These are phyloP conservation scores for Aspidiotus rigidus DNA, from an alignment of 2,888 invertebrate genomes.

Conservation along the genomic window DNA sequence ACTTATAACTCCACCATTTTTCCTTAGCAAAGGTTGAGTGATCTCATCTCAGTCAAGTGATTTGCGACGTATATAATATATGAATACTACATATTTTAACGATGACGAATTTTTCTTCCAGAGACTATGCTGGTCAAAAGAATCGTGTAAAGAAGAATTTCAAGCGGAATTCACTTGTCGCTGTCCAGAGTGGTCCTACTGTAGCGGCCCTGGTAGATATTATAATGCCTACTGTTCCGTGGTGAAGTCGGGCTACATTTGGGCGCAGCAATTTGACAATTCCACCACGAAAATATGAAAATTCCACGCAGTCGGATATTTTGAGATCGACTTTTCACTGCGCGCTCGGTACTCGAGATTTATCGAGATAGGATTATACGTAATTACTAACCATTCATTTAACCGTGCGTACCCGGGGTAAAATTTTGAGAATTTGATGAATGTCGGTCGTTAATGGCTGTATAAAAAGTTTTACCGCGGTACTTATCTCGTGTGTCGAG, in stretches of 20 bases:
- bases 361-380: too few species aligned
- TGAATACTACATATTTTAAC: conserved; percentile 1
- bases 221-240: conserved; percentile 85
- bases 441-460: too few species aligned
- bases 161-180: conserved; percentile 76
- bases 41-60: not conserved
- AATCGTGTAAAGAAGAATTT: conserved; percentile 86
- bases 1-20: too few species aligned
- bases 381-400: too few species aligned
- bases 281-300: not conserved
- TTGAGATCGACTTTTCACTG: too few species aligned
- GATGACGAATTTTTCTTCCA: conserved; percentile 41
- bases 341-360: too few species aligned
- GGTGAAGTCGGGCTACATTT: not conserved
- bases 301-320: too few species aligned
- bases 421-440: too few species aligned
- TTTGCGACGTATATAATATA: not conserved
- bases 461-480: too few species aligned
- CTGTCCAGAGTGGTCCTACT: conserved; percentile 80
- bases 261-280: not conserved
- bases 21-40: too few species aligned
- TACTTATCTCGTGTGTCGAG: too few species aligned
- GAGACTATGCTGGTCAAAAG: conserved; percentile 91
- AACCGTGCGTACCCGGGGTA: too few species aligned
- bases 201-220: conserved; percentile 76